These are phyloP conservation scores for Mormyrus hasselquistii DNA, from an alignment of 2,797 vertebrate species.

Conservation along the genomic window DNA sequence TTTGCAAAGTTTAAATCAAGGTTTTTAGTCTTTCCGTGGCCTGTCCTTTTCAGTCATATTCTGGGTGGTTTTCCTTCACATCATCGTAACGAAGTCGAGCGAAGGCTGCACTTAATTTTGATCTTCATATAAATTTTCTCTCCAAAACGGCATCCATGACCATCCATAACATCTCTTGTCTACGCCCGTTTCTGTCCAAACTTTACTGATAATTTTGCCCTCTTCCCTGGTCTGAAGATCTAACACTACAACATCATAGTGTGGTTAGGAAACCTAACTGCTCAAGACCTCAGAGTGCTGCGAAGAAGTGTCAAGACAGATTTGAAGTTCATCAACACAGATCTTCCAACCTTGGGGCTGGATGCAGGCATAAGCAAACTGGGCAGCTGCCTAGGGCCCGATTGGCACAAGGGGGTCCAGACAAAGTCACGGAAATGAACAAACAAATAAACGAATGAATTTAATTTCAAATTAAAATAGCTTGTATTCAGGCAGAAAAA, in stretches of 20 bases:
- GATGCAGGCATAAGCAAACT: background rate
- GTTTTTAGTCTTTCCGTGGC: background rate
- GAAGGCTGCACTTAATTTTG: no score
- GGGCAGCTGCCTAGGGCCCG: background rate
- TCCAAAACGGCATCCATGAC: no score
- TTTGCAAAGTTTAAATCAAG: background rate
- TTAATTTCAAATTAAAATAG: background rate
- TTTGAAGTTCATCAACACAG: background rate
- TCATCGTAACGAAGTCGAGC: background rate
- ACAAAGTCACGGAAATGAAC: background rate
- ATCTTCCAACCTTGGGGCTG: background rate
- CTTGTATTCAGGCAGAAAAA: background rate
- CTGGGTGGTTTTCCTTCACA: background rate
- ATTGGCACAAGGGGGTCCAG: background rate
- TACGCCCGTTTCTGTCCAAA: no score
- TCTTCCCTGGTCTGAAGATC: background rate
- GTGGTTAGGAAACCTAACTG: background rate
- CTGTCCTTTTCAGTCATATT: background rate
- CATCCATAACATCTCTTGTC: no score
- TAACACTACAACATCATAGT: background rate
- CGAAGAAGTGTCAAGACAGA: background rate
- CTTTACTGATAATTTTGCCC: no score
- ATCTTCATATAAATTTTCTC: no score
- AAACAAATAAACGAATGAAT: background rate
- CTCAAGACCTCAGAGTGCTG: background rate